Percentiles rank a stretch among this genome's conserved stretches.
phyloP scores from a whole-genome alignment of 2,888 invertebrate genomes.

The Nudaria mundana region DNA sequence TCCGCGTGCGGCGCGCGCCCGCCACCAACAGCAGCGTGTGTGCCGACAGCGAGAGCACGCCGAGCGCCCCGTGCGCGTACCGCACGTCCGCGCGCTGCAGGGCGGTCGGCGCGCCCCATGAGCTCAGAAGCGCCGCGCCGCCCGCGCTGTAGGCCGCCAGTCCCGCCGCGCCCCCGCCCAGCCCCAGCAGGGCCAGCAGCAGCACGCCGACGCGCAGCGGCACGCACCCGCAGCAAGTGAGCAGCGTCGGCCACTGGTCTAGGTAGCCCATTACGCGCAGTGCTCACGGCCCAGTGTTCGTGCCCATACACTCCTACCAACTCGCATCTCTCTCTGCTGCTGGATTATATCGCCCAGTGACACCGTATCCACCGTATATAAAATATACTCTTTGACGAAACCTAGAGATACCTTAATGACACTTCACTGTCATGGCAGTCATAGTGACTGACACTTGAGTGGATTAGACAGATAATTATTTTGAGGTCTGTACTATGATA shows the following conservation, averaged over 20 bases:
- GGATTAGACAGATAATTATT: no score
- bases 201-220: constrained; percentile 29
- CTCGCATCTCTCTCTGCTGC: no score
- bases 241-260: constrained; percentile 38
- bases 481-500: no score
- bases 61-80: constrained; percentile 36
- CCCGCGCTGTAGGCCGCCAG: constrained; percentile 14
- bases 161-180: constrained; percentile 32
- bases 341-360: no score
- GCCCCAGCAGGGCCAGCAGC: constrained; percentile 29
- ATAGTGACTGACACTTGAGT: no score
- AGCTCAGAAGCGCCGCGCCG: constrained; percentile 34
- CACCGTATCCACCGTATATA: no score
- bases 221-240: constrained; percentile 25
- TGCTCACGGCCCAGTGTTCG: background rate
- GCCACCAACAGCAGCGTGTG: constrained; percentile 37
- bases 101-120: constrained; percentile 23
- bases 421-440: no score
- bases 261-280: constrained; percentile 36
- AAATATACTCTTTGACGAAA: no score
- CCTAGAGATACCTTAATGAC: no score
- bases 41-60: constrained; percentile 37
- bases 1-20: constrained; percentile 27
- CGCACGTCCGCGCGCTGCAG: constrained; percentile 14
- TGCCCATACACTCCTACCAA: no score